Conservation (phyloP, 2,888 invertebrate genomes). For the Drosophila formosana region DNA sequence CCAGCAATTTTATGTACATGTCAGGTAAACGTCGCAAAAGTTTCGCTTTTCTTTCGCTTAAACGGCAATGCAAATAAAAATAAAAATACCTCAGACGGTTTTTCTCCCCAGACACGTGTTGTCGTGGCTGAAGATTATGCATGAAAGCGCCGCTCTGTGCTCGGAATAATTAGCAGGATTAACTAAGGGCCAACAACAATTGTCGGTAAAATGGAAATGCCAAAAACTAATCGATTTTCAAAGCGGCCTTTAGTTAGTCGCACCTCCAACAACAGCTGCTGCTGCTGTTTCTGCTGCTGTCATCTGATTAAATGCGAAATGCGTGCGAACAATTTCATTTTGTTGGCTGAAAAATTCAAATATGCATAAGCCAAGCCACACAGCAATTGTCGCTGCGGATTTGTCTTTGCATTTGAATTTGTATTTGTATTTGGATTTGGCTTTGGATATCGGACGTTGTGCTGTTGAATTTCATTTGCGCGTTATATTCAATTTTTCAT, state of each 20-base stretch:
- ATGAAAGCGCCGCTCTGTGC: slow-evolving; percentile 76
- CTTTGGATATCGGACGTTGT: slow-evolving; percentile 21
- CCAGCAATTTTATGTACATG: slow-evolving; percentile 56
- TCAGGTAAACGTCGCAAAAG: slow-evolving; percentile 56
- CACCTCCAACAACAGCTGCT: slow-evolving; percentile 24
- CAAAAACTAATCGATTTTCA: slow-evolving; percentile 73
- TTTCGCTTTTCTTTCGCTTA: slow-evolving; percentile 73
- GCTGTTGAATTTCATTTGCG: slow-evolving; percentile 71
- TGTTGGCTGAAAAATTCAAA: slow-evolving; percentile 62
- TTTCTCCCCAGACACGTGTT: slow-evolving; percentile 52
- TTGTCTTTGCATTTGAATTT: slow-evolving; percentile 42
- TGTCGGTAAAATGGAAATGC: slow-evolving; percentile 52
- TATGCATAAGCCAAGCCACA: slow-evolving; percentile 53
- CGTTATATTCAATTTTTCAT: slow-evolving; percentile 76
- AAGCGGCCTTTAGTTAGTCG: slow-evolving; percentile 61
- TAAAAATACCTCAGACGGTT: slow-evolving; percentile 50
- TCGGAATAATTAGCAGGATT: slow-evolving; percentile 63
- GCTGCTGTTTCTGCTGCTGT: slow-evolving; percentile 14
- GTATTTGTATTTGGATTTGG: slow-evolving; percentile 12
- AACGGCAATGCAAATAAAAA: slow-evolving; percentile 28
- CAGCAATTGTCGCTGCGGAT: slow-evolving; percentile 57
- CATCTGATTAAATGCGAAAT: slow-evolving; percentile 67
- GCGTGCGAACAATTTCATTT: slow-evolving; percentile 74
- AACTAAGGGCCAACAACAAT: slow-evolving; percentile 15
- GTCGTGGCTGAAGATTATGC: slow-evolving; percentile 64